Percentiles rank a stretch among this genome's conserved stretches.
phyloP scores from a whole-genome alignment of 2,113 vertebrate species.

The Quiscalus mexicanus region DNA sequence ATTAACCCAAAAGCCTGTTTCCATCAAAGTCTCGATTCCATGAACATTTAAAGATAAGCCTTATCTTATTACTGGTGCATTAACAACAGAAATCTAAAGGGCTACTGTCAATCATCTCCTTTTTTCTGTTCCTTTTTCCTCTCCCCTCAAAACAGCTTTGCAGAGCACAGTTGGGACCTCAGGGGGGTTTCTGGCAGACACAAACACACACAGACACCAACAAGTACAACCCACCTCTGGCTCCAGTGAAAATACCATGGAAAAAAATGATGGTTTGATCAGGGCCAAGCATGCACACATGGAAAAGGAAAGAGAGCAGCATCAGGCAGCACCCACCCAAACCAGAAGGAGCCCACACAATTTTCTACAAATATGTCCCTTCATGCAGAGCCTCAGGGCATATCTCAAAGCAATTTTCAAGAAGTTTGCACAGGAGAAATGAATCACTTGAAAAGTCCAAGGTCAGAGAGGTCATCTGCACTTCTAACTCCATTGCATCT shows the following conservation, averaged over 20 bases:
- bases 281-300: not conserved
- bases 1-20: constrained; percentile 81
- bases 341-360: rapidly evolving
- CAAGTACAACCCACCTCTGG: not conserved
- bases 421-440: not conserved
- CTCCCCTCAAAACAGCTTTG: constrained; percentile 15
- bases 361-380: not conserved
- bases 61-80: constrained; percentile 80
- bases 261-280: not conserved
- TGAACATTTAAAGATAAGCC: constrained; percentile 82
- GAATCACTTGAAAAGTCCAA: not conserved
- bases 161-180: not conserved
- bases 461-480: not conserved
- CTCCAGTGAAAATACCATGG: rapidly evolving
- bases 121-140: not conserved
- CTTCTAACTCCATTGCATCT: not conserved
- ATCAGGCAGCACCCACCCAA: not conserved
- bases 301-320: not conserved
- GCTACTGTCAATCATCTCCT: constrained; percentile 67
- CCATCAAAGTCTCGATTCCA: constrained; percentile 80
- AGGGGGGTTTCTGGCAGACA: not conserved
- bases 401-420: not conserved
- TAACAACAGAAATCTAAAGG: constrained; percentile 76
- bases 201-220: not conserved
- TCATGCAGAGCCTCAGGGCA: rapidly evolving